Conservation (phyloP, 1,140 invertebrate species). For the Prorops nasuta region DNA sequence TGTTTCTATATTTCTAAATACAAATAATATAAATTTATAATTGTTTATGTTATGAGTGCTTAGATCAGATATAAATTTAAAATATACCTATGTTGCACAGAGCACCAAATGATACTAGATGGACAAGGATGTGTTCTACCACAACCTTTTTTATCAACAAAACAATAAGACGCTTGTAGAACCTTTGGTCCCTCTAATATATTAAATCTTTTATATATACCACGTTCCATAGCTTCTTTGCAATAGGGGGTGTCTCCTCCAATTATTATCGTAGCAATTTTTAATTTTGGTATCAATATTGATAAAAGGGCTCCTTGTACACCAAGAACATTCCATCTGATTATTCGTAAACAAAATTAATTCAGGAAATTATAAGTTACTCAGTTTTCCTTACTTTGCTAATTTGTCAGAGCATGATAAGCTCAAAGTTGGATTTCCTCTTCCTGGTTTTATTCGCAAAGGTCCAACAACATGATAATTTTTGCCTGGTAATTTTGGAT, state of each 20-base stretch:
- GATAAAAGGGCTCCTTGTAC: conserved; percentile 78
- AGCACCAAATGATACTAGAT: conserved; percentile 64
- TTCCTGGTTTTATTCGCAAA: conserved; percentile 86
- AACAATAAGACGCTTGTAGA: conserved; percentile 38
- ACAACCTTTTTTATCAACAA: conserved; percentile 49
- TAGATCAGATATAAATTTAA: too few species aligned
- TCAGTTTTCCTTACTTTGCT: conserved; percentile 51
- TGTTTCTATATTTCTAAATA: neutral
- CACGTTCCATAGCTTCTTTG: conserved; percentile 65
- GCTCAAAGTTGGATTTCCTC: conserved; percentile 85
- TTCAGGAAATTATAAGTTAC: neutral
- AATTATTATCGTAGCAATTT: conserved; percentile 71
- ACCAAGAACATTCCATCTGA: conserved; percentile 81
- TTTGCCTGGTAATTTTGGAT: conserved; percentile 58
- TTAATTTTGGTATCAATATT: conserved; percentile 70
- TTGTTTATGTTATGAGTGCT: too few species aligned
- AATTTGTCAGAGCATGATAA: conserved; percentile 94
- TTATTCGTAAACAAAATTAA: neutral
- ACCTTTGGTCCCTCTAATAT: conserved; percentile 40
- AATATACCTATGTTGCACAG: conserved; percentile 46
- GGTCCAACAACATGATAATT: conserved; percentile 72
- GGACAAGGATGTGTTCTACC: conserved; percentile 57
- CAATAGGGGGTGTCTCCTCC: conserved; percentile 68
- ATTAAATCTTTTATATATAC: conserved; percentile 59
- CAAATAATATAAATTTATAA: neutral